A percentile compares a stretch with the other conserved stretches of the same genome.
Evolutionary conservation across 1,140 invertebrate species (phyloP).

Genomic region (Maniola jurtina): DNA sequence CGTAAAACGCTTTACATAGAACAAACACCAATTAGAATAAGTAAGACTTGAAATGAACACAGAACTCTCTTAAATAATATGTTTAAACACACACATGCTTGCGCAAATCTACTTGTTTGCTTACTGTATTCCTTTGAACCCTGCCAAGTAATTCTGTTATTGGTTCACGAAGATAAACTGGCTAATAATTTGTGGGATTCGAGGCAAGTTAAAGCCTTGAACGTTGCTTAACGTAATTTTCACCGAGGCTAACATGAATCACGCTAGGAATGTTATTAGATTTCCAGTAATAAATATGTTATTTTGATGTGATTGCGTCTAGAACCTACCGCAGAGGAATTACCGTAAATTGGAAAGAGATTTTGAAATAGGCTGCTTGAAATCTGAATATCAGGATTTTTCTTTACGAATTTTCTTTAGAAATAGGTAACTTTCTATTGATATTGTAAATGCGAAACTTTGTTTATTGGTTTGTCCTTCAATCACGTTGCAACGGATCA

Average conservation of each 20-base stretch:
- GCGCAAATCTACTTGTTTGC: constrained; percentile 15
- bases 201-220: constrained; percentile 7
- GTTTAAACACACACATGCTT: constrained; percentile 7
- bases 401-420: too few species aligned
- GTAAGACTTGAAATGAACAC: background rate
- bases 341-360: too few species aligned
- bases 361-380: too few species aligned
- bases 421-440: too few species aligned
- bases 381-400: too few species aligned
- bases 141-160: constrained; percentile 18
- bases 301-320: background rate
- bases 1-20: too few species aligned
- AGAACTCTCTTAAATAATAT: background rate
- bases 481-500: too few species aligned
- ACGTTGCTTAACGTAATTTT: constrained; percentile 1
- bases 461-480: too few species aligned
- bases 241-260: background rate
- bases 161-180: constrained; percentile 15
- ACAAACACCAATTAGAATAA: background rate
- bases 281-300: background rate
- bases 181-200: constrained; percentile 13
- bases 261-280: background rate
- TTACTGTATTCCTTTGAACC: constrained; percentile 12
- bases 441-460: too few species aligned
- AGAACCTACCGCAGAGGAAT: background rate